Conservation (phyloP, 2,888 invertebrate species). For the Epirrhoe tristata region DNA sequence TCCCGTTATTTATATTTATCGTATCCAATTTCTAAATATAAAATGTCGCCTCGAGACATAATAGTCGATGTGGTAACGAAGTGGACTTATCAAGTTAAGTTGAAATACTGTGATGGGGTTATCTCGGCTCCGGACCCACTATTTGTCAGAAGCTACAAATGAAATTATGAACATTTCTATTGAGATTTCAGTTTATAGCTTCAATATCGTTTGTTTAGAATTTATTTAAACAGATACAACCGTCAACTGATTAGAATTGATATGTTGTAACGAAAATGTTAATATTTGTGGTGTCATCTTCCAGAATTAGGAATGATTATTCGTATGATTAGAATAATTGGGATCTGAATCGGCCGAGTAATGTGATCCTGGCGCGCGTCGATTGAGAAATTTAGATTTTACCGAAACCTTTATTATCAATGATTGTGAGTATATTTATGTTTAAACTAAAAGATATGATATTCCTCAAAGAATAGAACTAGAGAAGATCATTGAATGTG, state of each 20-base stretch:
- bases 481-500: not conserved
- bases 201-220: conserved; percentile 15
- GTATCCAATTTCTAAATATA: conserved; percentile 35
- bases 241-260: conserved; percentile 16
- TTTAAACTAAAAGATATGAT: not conserved
- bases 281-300: conserved; percentile 5
- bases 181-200: conserved; percentile 20
- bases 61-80: conserved; percentile 30
- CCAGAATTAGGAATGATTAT: conserved; percentile 21
- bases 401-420: conserved; percentile 4
- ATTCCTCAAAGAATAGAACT: not conserved
- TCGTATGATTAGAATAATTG: conserved; percentile 27
- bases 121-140: conserved; percentile 16
- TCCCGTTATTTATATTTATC: conserved; percentile 34
- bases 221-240: conserved; percentile 26
- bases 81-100: conserved; percentile 30
- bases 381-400: conserved; percentile 18
- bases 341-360: conserved; percentile 23
- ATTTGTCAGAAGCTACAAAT: conserved; percentile 29
- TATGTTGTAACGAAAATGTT: conserved; percentile 12
- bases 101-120: conserved; percentile 25
- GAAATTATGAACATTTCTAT: conserved; percentile 27
- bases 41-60: conserved; percentile 35
- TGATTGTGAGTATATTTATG: conserved; percentile 9
- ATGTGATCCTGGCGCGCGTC: conserved; percentile 9